Evolutionary conservation across 2,888 invertebrate species (phyloP).

Genomic region (Corythucha ciliata): DNA sequence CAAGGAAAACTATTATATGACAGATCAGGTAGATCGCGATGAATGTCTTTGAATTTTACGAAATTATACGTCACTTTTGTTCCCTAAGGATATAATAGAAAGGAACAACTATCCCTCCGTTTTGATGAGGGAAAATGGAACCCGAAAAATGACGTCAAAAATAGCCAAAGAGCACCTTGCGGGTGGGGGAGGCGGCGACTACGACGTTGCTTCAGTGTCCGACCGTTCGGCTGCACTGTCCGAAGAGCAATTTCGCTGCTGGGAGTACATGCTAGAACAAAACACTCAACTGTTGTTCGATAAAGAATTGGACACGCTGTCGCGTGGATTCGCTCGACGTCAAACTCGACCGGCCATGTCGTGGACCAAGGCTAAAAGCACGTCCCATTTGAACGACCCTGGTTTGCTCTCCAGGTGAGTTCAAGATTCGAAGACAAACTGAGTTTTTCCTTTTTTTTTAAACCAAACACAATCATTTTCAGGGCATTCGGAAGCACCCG

Average conservation of each 20-base stretch:
- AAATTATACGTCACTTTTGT: constrained; percentile 9
- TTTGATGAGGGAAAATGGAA: constrained; percentile 40
- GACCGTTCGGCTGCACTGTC: constrained; percentile 44
- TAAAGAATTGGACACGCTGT: constrained; percentile 73
- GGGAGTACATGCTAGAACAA: constrained; percentile 88
- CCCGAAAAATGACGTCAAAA: constrained; percentile 37
- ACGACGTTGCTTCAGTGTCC: constrained; percentile 33
- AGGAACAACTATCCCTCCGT: constrained; percentile 34
- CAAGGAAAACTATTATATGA: constrained; percentile 29
- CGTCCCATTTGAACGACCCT: constrained; percentile 51
- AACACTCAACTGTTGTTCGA: constrained; percentile 81
- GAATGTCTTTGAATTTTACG: neutral
- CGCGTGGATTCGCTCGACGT: constrained; percentile 49
- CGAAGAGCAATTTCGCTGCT: constrained; percentile 83
- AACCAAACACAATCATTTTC: too few relatives aligned
- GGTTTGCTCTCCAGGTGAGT: constrained; percentile 40
- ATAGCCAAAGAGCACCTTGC: constrained; percentile 31
- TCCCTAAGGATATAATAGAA: constrained; percentile 27
- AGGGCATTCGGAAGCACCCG: constrained; percentile 27
- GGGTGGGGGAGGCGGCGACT: constrained; percentile 36
- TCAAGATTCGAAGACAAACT: too few relatives aligned
- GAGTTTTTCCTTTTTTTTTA: too few relatives aligned
- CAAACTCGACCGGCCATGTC: constrained; percentile 46
- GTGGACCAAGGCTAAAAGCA: constrained; percentile 60
- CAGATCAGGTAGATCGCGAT: constrained; percentile 28